Evolutionary conservation across 2,888 invertebrate genomes (phyloP).

Genomic region (Latheticus oryzae): DNA sequence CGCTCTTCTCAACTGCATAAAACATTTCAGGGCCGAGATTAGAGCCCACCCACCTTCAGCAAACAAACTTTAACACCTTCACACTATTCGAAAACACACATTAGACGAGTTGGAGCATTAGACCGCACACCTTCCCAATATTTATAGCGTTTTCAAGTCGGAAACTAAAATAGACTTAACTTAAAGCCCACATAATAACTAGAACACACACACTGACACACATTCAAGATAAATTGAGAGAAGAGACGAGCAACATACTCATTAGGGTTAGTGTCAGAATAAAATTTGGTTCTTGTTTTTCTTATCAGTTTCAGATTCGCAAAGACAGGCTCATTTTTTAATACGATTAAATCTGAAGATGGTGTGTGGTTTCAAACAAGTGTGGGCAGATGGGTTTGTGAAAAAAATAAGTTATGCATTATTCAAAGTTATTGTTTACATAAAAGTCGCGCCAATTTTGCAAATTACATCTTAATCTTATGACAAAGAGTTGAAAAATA

Average conservation of each 20-base stretch:
- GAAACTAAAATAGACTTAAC: conserved; percentile 43
- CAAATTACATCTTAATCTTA: no score
- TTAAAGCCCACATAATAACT: conserved; percentile 44
- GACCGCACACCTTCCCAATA: conserved; percentile 51
- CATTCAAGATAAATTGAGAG: conserved; percentile 33
- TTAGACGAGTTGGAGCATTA: conserved; percentile 41
- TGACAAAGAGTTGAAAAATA: no score
- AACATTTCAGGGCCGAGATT: conserved; percentile 34
- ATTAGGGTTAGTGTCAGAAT: conserved; percentile 19
- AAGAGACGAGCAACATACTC: conserved; percentile 6
- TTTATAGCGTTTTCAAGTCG: conserved; percentile 46
- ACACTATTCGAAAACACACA: conserved; percentile 45
- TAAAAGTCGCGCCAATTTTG: no score
- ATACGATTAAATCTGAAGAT: conserved; percentile 33
- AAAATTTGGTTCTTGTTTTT: conserved; percentile 3
- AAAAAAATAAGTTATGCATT: conserved; percentile 28
- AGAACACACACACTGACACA: conserved; percentile 46
- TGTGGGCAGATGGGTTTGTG: conserved; percentile 36
- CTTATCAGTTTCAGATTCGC: conserved; percentile 23
- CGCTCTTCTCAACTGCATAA: conserved; percentile 24
- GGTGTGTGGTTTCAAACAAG: conserved; percentile 28
- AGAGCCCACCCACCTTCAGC: conserved; percentile 51
- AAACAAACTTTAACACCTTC: conserved; percentile 53
- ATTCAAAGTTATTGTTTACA: no score
- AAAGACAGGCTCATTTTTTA: conserved; percentile 34